Conservation (phyloP, 1,140 invertebrate genomes). For the Trichonephila inaurata region DNA sequence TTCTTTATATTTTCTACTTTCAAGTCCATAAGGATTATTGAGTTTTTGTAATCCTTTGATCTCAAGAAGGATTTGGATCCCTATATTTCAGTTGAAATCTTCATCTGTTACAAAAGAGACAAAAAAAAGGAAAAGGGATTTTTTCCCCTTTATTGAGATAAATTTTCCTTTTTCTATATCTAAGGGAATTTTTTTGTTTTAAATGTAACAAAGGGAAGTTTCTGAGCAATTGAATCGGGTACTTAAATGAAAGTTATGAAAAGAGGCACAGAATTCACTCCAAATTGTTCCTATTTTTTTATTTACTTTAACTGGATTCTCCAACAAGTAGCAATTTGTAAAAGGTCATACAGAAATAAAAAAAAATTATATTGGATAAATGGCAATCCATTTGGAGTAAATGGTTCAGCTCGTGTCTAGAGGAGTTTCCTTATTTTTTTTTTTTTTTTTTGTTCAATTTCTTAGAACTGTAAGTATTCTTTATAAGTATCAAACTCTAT, state of each 20-base stretch:
- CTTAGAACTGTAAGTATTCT: not conserved
- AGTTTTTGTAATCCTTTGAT: constrained; percentile 12
- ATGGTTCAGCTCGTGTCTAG: not conserved
- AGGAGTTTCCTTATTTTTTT: no score
- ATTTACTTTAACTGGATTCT: not conserved
- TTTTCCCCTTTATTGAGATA: not conserved
- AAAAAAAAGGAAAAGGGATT: no score
- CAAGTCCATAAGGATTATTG: constrained; percentile 9
- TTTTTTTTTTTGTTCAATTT: not conserved
- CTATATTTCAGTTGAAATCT: constrained; percentile 6
- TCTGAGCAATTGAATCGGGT: constrained; percentile 16
- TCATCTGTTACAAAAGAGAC: not conserved
- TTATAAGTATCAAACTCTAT: no score
- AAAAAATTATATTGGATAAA: not conserved
- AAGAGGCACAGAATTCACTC: not conserved
- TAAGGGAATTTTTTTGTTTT: not conserved
- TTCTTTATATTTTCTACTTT: not conserved
- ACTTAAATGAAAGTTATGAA: not conserved
- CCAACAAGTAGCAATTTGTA: not conserved
- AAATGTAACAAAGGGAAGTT: not conserved
- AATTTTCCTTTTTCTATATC: not conserved
- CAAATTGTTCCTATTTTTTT: not conserved
- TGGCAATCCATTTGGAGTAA: not conserved
- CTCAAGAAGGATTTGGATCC: not conserved
- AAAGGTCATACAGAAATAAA: not conserved